Evolutionary conservation across 2,888 invertebrate species (phyloP).

Genomic region (Aphelenchoides bicaudatus): DNA sequence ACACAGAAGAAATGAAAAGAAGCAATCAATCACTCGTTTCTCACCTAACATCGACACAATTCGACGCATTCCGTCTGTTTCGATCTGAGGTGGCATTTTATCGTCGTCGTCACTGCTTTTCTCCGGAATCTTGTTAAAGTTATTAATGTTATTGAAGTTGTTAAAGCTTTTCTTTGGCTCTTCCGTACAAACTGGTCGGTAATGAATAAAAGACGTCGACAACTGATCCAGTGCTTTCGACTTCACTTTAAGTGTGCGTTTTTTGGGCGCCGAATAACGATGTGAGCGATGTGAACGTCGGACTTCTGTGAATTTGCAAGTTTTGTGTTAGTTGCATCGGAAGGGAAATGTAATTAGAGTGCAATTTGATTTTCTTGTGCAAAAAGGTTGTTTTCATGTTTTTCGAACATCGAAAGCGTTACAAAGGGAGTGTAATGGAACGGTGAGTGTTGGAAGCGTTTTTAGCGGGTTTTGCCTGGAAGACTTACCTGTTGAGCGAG

Average conservation of each 20-base stretch:
- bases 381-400: too few species aligned
- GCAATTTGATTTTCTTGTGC: not conserved
- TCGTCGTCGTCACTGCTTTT: not conserved
- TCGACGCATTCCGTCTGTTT: not conserved
- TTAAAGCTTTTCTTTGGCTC: too few species aligned
- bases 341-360: not conserved
- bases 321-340: too few species aligned
- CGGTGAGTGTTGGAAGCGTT: slow-evolving; percentile 3
- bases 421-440: not conserved
- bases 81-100: not conserved
- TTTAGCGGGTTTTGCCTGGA: not conserved
- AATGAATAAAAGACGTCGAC: slow-evolving; percentile 3
- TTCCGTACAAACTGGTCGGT: not conserved
- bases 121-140: too few species aligned
- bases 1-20: slow-evolving; percentile 3
- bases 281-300: too few species aligned
- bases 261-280: too few species aligned
- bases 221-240: too few species aligned
- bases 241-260: too few species aligned
- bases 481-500: slow-evolving; percentile 1
- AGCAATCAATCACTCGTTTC: not conserved
- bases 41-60: slow-evolving; percentile 3
- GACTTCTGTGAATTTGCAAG: too few species aligned
- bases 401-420: too few species aligned
- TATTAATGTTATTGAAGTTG: too few species aligned